Evolutionary conservation across 2,797 vertebrate genomes (phyloP).

Genomic region (Semotilus atromaculatus): DNA sequence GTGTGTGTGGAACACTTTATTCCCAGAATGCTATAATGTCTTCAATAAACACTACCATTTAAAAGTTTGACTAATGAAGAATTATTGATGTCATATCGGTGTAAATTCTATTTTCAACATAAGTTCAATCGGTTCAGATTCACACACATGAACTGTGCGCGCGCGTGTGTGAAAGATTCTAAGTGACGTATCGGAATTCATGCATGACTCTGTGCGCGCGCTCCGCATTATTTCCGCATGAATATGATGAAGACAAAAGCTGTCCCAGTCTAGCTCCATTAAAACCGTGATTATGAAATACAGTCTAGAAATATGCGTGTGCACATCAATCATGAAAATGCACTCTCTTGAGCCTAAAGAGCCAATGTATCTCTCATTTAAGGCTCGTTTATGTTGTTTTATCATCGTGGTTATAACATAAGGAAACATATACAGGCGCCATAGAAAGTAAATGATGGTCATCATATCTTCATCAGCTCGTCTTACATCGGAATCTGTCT

Average conservation of each 20-base stretch:
- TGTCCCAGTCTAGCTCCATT: neutral
- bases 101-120: neutral
- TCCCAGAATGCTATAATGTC: neutral
- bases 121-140: neutral
- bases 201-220: conserved; percentile 29
- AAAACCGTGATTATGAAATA: neutral
- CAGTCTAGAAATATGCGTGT: neutral
- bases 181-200: conserved; percentile 26
- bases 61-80: neutral
- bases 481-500: neutral
- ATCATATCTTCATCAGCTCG: neutral
- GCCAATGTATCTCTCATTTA: neutral
- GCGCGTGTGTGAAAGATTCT: neutral
- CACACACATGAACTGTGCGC: neutral
- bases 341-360: neutral
- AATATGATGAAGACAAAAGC: conserved; percentile 58
- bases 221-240: conserved; percentile 50
- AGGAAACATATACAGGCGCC: neutral
- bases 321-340: neutral
- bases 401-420: neutral
- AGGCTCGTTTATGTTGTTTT: neutral
- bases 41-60: neutral
- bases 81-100: neutral
- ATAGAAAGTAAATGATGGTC: neutral
- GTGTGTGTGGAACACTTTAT: neutral